Percentiles rank a stretch among this genome's conserved stretches.
Evolutionary conservation across 1,140 invertebrate genomes (phyloP).

Genomic region (Drosophila obscura): DNA sequence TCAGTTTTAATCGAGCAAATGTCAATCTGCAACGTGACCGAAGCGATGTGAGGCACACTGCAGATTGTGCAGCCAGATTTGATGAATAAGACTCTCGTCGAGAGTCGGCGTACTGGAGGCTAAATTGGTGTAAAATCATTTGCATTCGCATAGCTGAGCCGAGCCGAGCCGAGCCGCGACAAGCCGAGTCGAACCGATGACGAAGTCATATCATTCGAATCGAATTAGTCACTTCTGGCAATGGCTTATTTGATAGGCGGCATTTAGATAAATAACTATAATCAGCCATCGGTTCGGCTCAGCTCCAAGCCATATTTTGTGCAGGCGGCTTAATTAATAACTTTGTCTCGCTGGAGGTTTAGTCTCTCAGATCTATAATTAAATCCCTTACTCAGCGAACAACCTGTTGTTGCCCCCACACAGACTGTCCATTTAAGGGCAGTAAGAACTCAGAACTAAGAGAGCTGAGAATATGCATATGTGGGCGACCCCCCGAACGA

Average conservation of each 20-base stretch:
- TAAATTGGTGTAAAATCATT: constrained; percentile 47
- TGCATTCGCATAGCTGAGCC: constrained; percentile 68
- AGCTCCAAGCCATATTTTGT: constrained; percentile 59
- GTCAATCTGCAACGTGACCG: constrained; percentile 66
- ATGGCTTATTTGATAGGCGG: constrained; percentile 51
- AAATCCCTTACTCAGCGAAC: constrained; percentile 42
- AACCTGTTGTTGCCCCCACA: constrained; percentile 15
- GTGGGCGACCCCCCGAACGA: constrained; percentile 32
- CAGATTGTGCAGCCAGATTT: constrained; percentile 61
- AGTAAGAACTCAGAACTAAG: constrained; percentile 25
- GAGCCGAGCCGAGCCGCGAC: constrained; percentile 13
- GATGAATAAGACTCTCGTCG: constrained; percentile 59
- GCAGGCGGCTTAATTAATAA: constrained; percentile 79
- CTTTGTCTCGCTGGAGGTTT: constrained; percentile 31
- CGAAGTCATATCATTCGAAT: constrained; percentile 40
- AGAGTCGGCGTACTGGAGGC: not conserved
- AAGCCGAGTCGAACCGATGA: constrained; percentile 9
- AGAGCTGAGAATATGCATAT: constrained; percentile 7
- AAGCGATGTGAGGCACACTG: constrained; percentile 32
- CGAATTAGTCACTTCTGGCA: constrained; percentile 59
- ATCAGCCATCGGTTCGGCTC: constrained; percentile 22
- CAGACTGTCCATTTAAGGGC: constrained; percentile 70
- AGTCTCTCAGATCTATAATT: constrained; percentile 48
- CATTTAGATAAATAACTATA: constrained; percentile 78
- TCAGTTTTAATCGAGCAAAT: constrained; percentile 77